A percentile compares a stretch with the other conserved stretches of the same genome.
Conservation (phyloP, 2,888 invertebrate genomes). For the Campopleginae sp. region DNA sequence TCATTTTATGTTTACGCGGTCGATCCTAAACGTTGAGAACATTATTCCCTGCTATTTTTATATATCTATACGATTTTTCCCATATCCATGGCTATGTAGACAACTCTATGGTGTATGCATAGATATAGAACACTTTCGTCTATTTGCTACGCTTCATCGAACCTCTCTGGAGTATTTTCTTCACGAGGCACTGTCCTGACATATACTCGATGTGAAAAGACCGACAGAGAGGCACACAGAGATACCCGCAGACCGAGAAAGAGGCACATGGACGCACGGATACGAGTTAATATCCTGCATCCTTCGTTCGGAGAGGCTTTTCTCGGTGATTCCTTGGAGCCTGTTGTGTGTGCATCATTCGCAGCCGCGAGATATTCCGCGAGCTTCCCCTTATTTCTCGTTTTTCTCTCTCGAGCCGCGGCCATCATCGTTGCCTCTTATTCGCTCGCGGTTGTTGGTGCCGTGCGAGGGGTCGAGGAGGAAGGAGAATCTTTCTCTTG, state of each 20-base stretch:
- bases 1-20: not conserved
- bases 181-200: not conserved
- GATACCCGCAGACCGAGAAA: no score
- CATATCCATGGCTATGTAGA: not conserved
- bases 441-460: constrained; percentile 16
- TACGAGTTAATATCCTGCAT: not conserved
- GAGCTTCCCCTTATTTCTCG: constrained; percentile 11
- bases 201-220: not conserved
- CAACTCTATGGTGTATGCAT: not conserved
- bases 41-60: not conserved
- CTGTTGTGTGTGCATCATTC: constrained; percentile 39
- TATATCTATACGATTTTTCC: not conserved
- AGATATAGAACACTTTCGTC: not conserved
- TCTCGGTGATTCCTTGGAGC: constrained; percentile 27
- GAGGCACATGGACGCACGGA: not conserved
- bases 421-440: constrained; percentile 29
- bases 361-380: constrained; percentile 32
- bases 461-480: not conserved
- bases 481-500: not conserved
- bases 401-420: constrained; percentile 1
- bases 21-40: constrained; percentile 17
- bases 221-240: not conserved
- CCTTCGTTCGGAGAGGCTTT: constrained; percentile 8
- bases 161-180: constrained; percentile 19
- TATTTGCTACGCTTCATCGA: constrained; percentile 34